Conservation (phyloP, 2,797 vertebrate genomes). For the Cossypha niveicapilla region DNA sequence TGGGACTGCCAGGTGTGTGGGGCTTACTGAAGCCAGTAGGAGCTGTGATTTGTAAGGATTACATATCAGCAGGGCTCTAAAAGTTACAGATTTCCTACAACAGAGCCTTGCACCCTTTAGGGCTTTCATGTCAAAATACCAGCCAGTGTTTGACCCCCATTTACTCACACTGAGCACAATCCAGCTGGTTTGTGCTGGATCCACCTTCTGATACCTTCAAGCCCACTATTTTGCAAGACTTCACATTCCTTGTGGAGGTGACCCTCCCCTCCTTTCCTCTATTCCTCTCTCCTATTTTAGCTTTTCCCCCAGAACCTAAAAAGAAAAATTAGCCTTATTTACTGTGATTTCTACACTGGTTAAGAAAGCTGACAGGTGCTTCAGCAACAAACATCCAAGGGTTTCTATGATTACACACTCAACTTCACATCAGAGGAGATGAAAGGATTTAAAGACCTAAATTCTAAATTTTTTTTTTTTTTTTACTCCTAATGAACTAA, state of each 20-base stretch:
- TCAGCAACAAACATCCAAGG: constrained; percentile 33
- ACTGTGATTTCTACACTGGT: background rate
- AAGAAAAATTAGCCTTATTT: constrained; percentile 48
- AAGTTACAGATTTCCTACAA: background rate
- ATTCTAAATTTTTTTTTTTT: background rate
- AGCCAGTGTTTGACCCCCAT: background rate
- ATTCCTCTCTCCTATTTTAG: background rate
- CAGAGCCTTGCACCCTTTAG: background rate
- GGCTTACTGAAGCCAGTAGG: background rate
- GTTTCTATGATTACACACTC: constrained; percentile 55
- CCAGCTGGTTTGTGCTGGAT: no score
- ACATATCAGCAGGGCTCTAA: background rate
- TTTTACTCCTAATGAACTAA: constrained; percentile 22
- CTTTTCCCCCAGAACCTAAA: background rate
- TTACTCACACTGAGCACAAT: background rate
- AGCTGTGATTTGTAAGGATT: background rate
- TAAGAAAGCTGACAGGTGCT: constrained; percentile 23
- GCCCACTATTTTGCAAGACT: background rate
- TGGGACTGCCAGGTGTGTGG: background rate
- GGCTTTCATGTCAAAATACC: background rate
- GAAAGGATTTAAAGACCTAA: constrained; percentile 56
- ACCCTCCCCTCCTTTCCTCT: background rate
- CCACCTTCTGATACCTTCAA: background rate
- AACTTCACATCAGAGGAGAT: constrained; percentile 36
- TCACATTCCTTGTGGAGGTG: background rate